phyloP scores from a whole-genome alignment of 2,797 vertebrate species.

The Danionella dracula region DNA sequence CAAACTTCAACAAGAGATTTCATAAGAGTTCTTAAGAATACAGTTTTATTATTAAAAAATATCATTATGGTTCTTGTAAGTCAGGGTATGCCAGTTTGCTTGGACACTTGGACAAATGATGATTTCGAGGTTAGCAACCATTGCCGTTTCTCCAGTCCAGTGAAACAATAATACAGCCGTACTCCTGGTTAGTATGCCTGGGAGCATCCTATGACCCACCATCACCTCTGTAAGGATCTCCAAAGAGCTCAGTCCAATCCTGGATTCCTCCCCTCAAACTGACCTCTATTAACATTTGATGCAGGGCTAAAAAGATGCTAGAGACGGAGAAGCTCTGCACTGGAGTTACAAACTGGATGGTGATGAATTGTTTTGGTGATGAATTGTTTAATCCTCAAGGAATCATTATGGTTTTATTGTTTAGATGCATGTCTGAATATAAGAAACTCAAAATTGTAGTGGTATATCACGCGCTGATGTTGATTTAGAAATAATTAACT shows the following conservation, averaged over 20 bases:
- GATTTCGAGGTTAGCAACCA: not conserved
- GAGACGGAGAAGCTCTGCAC: not conserved
- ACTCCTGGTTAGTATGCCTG: constrained; percentile 7
- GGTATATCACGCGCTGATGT: no score
- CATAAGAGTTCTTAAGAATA: no score
- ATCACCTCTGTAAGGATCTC: not conserved
- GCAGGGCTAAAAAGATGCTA: constrained; percentile 10
- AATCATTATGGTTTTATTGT: not conserved
- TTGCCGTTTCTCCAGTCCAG: not conserved
- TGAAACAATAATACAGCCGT: constrained; percentile 26
- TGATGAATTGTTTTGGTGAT: not conserved
- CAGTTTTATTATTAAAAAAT: no score
- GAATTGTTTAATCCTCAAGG: not conserved
- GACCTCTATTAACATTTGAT: constrained; percentile 21
- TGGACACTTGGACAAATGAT: not conserved
- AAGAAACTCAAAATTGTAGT: not conserved
- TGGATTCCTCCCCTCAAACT: constrained; percentile 7
- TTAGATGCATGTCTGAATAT: not conserved
- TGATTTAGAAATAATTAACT: no score
- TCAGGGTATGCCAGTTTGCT: not conserved
- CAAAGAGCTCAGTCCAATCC: not conserved
- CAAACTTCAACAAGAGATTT: no score
- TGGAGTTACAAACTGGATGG: not conserved
- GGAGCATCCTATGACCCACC: not conserved
- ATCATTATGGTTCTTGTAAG: no score